Evolutionary conservation across 2,113 vertebrate genomes (phyloP).

Genomic region (Barbus barbus): DNA sequence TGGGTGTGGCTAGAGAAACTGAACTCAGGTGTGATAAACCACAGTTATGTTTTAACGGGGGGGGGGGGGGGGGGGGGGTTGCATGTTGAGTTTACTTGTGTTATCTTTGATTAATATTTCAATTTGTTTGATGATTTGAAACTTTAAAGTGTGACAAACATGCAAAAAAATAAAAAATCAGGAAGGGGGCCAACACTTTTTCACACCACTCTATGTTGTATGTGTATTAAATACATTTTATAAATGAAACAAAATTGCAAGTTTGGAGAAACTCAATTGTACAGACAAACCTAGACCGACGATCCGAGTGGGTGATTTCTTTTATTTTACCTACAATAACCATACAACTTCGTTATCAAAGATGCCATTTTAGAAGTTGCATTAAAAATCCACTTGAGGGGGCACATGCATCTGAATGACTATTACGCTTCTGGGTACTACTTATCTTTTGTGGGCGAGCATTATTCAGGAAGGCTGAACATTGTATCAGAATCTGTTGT

Average conservation of each 20-base stretch:
- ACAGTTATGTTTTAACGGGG: no score
- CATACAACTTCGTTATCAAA: neutral
- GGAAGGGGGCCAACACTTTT: no score
- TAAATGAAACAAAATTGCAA: neutral
- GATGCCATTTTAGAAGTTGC: neutral
- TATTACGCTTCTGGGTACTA: neutral
- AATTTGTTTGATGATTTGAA: no score
- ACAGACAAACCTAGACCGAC: neutral
- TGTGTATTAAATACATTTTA: neutral
- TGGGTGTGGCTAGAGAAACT: no score
- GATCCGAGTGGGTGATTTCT: neutral
- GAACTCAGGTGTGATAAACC: no score
- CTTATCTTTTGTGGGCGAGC: neutral
- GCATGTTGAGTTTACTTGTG: no score
- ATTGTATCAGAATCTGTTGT: neutral
- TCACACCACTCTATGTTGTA: no score
- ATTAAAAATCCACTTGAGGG: neutral
- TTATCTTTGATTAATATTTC: no score
- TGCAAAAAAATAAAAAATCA: no score
- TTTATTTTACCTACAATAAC: neutral
- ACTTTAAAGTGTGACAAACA: no score
- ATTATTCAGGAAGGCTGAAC: neutral
- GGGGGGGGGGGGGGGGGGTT: no score
- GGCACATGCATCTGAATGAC: slow-evolving; percentile 4
- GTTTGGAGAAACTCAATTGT: neutral